Percentiles rank a stretch among this genome's conserved stretches.
phyloP scores from a whole-genome alignment of 1,140 invertebrate species.

The Apis dorsata region DNA sequence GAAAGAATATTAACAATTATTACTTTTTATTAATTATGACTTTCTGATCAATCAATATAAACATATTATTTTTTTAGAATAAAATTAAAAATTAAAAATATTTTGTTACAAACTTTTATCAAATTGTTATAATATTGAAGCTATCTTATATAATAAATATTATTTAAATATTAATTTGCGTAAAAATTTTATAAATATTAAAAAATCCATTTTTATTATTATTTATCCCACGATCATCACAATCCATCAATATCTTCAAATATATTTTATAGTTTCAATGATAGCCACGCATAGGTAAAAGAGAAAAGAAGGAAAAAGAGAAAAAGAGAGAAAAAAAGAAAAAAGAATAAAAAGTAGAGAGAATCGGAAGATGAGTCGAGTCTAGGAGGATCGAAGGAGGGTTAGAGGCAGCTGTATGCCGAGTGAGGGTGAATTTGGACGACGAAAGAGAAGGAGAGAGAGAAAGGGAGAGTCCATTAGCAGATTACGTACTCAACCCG shows the following conservation, averaged over 20 bases:
- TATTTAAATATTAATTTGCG: too few species aligned
- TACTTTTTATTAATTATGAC: too few species aligned
- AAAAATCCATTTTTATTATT: background rate
- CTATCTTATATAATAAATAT: too few species aligned
- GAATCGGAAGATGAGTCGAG: constrained; percentile 51
- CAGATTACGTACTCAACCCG: constrained; percentile 76
- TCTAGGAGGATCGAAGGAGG: constrained; percentile 55
- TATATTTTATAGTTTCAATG: background rate
- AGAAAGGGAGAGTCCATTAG: constrained; percentile 75
- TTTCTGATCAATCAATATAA: too few species aligned
- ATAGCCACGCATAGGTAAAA: constrained; percentile 41
- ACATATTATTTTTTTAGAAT: background rate
- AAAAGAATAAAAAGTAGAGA: constrained; percentile 40
- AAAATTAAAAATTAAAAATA: too few species aligned
- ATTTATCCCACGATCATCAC: background rate
- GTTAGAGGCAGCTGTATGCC: constrained; percentile 47
- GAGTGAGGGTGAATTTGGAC: constrained; percentile 66
- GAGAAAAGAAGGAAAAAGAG: constrained; percentile 35
- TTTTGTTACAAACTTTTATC: too few species aligned
- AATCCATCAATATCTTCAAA: background rate
- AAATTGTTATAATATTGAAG: too few species aligned
- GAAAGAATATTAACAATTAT: background rate
- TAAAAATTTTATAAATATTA: background rate
- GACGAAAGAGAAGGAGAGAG: constrained; percentile 65
- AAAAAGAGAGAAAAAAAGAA: constrained; percentile 42